A percentile compares a stretch with the other conserved stretches of the same genome.
Conservation (phyloP, 2,797 vertebrate species). For the Carcharodon carcharias region DNA sequence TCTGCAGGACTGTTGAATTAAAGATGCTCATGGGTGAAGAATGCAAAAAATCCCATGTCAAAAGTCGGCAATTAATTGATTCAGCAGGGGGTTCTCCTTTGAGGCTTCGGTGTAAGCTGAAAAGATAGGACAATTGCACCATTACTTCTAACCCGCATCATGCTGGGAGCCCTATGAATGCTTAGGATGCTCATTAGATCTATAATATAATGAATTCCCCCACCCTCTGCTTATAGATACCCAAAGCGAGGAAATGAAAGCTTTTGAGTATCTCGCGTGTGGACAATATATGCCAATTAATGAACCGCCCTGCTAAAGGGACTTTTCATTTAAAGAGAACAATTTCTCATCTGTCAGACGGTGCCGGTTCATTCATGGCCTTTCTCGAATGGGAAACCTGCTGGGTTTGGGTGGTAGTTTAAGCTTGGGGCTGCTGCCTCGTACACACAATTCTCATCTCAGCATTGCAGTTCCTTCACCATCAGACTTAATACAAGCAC, state of each 20-base stretch:
- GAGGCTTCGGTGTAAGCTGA: not conserved
- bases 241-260: not conserved
- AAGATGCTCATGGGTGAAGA: not conserved
- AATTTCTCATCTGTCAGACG: not conserved
- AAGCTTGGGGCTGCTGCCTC: not conserved
- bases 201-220: not conserved
- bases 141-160: not conserved
- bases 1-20: not conserved
- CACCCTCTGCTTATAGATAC: not conserved
- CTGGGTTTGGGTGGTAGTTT: not conserved
- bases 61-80: not conserved
- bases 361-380: not conserved
- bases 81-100: not conserved
- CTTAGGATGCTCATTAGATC: not conserved
- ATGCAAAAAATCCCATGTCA: not conserved
- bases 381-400: not conserved
- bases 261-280: not conserved
- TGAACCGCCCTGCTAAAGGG: not conserved
- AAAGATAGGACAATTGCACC: not conserved
- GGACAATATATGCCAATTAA: not conserved
- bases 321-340: not conserved
- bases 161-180: not conserved
- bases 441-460: not conserved
- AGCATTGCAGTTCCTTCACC: not conserved
- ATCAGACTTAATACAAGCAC: not conserved